These are phyloP conservation scores for Platichthys flesus DNA, from an alignment of 2,113 vertebrate genomes.

Conservation along the genomic window DNA sequence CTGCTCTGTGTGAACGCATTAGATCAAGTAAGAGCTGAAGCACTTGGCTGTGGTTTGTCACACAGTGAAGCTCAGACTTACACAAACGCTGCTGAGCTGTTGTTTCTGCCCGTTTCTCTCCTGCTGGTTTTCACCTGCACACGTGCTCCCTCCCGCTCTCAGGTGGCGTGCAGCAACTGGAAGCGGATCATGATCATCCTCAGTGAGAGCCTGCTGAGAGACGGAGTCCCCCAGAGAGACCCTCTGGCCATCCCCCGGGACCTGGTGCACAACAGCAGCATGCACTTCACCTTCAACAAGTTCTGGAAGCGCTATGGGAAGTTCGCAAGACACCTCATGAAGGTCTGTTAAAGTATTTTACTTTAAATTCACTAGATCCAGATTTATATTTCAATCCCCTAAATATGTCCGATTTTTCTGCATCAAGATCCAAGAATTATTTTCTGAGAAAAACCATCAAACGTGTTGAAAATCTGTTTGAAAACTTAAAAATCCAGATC, in stretches of 20 bases:
- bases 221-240: constrained; percentile 88
- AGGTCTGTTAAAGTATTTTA: constrained; percentile 71
- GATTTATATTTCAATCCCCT: too few relatives aligned
- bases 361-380: too few relatives aligned
- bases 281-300: constrained; percentile 96
- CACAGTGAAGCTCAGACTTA: too few relatives aligned
- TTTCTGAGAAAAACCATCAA: too few relatives aligned
- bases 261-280: constrained; percentile 91
- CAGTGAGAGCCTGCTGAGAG: constrained; percentile 90
- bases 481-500: too few relatives aligned
- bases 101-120: background rate
- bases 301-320: constrained; percentile 97
- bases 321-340: constrained; percentile 96
- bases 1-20: too few relatives aligned
- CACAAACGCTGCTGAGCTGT: background rate
- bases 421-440: too few relatives aligned
- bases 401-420: too few relatives aligned
- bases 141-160: background rate
- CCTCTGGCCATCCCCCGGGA: constrained; percentile 90
- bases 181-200: constrained; percentile 98
- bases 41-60: background rate
- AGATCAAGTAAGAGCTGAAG: background rate
- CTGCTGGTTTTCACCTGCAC: background rate
- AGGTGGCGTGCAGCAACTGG: constrained; percentile 98
- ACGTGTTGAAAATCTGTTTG: too few relatives aligned